phyloP scores from a whole-genome alignment of 2,113 vertebrate species.

The Pogonocichla stellata region DNA sequence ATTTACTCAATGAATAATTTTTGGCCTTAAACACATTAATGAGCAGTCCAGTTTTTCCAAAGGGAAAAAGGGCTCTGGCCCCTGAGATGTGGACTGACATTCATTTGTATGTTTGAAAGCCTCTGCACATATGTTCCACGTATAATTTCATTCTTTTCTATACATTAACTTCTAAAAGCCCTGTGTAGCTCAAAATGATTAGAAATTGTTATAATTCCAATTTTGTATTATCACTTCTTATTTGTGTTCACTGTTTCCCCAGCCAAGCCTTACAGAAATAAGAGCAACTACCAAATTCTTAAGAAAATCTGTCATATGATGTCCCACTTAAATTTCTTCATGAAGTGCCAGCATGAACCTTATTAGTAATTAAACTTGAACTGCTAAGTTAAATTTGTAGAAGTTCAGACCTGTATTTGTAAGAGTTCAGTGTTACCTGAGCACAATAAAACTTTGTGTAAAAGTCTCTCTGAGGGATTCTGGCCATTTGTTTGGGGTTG shows the following conservation, averaged over 20 bases:
- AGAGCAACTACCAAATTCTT: neutral
- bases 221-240: neutral
- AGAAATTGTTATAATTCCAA: neutral
- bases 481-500: neutral
- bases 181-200: neutral
- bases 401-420: neutral
- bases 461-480: neutral
- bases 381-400: neutral
- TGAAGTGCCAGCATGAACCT: neutral
- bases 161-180: neutral
- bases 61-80: constrained; percentile 3
- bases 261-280: neutral
- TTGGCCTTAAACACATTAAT: constrained; percentile 38
- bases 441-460: neutral
- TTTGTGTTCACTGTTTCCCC: neutral
- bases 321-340: neutral
- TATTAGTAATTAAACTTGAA: neutral
- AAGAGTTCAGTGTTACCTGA: neutral
- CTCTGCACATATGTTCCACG: neutral
- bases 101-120: neutral
- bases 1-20: constrained; percentile 68
- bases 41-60: neutral
- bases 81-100: neutral
- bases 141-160: neutral
- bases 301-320: neutral